These are phyloP conservation scores for Sebastes reedi DNA, from an alignment of 2,797 vertebrate genomes.

Conservation along the genomic window DNA sequence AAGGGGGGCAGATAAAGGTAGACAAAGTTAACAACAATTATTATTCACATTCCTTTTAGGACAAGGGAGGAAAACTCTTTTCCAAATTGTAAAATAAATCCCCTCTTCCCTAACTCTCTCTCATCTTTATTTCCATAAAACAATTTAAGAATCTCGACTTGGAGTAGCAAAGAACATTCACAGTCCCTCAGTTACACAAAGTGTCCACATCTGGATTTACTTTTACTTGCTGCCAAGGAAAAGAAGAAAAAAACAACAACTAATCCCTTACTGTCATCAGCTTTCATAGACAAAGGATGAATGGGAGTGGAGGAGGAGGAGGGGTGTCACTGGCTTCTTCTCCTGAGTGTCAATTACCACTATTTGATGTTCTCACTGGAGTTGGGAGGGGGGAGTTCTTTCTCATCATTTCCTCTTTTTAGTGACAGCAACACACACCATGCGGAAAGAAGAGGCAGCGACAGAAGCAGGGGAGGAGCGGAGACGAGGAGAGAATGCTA, in stretches of 20 bases:
- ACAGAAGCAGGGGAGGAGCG: conserved; percentile 27
- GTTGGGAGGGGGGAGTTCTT: conserved; percentile 1
- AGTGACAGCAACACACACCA: conserved; percentile 17
- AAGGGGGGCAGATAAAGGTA: background rate
- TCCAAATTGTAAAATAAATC: background rate
- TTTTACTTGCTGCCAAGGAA: conserved; percentile 38
- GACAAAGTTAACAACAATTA: background rate
- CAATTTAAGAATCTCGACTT: conserved; percentile 7
- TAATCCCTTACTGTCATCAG: conserved; percentile 56
- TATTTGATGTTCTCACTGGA: conserved; percentile 57
- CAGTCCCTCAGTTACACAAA: background rate
- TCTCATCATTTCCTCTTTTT: conserved; percentile 37
- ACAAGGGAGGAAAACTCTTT: background rate
- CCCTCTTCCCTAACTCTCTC: background rate
- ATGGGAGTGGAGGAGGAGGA: conserved; percentile 15
- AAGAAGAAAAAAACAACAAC: conserved; percentile 28
- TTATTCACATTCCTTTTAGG: background rate
- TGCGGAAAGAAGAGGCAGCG: conserved; percentile 11
- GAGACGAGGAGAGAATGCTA: conserved; percentile 22
- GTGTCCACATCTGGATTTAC: conserved; percentile 59
- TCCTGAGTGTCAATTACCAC: conserved; percentile 50
- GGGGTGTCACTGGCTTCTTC: conserved; percentile 44
- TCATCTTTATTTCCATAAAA: conserved; percentile 9
- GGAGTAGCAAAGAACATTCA: conserved; percentile 20
- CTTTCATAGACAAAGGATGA: conserved; percentile 45